Percentiles rank a stretch among this genome's conserved stretches.
These are phyloP conservation scores for Cephus pygmeus DNA, from an alignment of 2,888 invertebrate genomes.

Conservation along the genomic window DNA sequence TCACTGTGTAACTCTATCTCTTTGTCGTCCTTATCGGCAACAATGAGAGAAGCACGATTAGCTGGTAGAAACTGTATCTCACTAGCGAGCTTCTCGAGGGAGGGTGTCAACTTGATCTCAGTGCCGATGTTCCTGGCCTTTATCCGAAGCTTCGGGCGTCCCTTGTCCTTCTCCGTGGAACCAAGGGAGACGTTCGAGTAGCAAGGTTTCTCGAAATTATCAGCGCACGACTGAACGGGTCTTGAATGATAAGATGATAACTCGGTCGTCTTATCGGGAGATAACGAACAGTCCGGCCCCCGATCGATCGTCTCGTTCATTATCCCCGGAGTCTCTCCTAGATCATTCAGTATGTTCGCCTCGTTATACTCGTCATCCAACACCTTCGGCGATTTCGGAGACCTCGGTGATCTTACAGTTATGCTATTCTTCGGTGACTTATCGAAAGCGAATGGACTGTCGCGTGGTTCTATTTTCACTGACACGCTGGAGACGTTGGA, in stretches of 20 bases:
- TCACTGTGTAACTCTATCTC: not conserved
- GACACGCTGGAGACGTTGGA: conserved; percentile 33
- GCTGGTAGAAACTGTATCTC: conserved; percentile 58
- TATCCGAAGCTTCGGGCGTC: conserved; percentile 38
- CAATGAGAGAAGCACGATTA: conserved; percentile 26
- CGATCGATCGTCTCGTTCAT: conserved; percentile 2
- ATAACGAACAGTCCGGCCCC: conserved; percentile 22
- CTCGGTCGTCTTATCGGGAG: conserved; percentile 33
- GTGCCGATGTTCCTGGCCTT: conserved; percentile 32
- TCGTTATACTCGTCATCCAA: conserved; percentile 52
- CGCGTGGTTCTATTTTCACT: conserved; percentile 21
- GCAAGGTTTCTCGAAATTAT: conserved; percentile 39
- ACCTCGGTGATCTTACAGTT: not conserved
- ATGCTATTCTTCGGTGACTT: conserved; percentile 27
- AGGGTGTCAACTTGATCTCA: conserved; percentile 49
- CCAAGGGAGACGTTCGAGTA: conserved; percentile 49
- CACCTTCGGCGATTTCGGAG: conserved; percentile 46
- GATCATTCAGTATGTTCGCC: conserved; percentile 52
- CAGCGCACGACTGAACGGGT: conserved; percentile 19
- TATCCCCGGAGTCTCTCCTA: conserved; percentile 1
- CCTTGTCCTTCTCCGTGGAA: conserved; percentile 29
- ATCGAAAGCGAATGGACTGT: conserved; percentile 31
- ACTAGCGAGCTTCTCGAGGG: conserved; percentile 55
- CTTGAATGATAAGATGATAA: conserved; percentile 29
- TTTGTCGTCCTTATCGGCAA: conserved; percentile 10